Base-by-base conservation (phyloP, 2,113 vertebrate species). In the Scomber scombrus region DNA sequence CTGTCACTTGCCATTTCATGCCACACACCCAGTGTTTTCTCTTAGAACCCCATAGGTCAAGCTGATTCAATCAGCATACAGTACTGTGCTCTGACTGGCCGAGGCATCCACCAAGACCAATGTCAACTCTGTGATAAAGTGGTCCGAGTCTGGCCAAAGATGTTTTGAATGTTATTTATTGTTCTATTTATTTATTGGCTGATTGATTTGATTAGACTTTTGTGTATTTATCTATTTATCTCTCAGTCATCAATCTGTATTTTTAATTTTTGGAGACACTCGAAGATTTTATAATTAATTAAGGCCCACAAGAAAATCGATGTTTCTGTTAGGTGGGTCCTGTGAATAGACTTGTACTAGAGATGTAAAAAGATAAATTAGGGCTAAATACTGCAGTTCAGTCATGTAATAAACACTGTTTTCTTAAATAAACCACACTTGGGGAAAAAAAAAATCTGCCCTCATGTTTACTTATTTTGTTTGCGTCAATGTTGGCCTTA, bases 201-300 rank as follows among this genome's bases (percentile, higher is more conserved):
- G 77, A 86, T 85, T 86, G 85, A 83, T 89, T 87, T 70, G 78
- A 85, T 90, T 78, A 0, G 46, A 81, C 85, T 90, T 92, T 90
- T 88, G 89, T 90, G 80, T 95, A 95, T 95, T 95, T 95, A 95
- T 95, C 82, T 94, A 95, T 95, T 94, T 95, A 95, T 94, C 85
- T 90, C 84, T 85, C 85, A 80, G 79, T 91, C 82, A 89, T 92
- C 47, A 0, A 88, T 82, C 80, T 87, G 89, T 91, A 80, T 91
- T 88, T 87, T 89, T 91, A 85, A 86, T 93, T 93, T 93, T 92
- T 92, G 80, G 83, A 92, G 80, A 94, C 92, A 91, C 94, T 89
- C 78, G 67, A 91, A 82, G 85, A 90, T 94, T 94, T 95, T 94
- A 89, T 95, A 95, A 95, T 90, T 93, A 91, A 80, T 75, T 26